Evolutionary conservation across 2,113 vertebrate genomes (phyloP).

Genomic region (Acanthisitta chloris): DNA sequence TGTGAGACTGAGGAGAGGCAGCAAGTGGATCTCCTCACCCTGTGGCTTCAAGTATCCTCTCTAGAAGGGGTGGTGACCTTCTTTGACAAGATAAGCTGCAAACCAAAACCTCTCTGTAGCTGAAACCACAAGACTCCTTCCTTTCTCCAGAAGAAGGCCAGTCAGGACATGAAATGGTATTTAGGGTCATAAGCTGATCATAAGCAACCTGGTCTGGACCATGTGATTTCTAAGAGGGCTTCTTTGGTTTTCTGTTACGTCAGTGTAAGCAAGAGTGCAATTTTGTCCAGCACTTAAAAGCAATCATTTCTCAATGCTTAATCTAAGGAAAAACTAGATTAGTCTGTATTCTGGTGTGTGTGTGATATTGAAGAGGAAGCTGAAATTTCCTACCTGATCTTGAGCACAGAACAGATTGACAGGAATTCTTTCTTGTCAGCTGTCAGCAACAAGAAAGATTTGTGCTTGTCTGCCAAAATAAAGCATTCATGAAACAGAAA

Average conservation of each 20-base stretch:
- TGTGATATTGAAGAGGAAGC: not conserved
- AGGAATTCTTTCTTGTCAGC: not conserved
- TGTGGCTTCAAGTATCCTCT: not conserved
- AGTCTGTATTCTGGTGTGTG: not conserved
- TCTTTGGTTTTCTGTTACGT: not conserved
- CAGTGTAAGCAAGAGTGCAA: not conserved
- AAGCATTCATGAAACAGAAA: not conserved
- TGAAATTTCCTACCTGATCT: not conserved
- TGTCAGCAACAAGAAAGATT: not conserved
- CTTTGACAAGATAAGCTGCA: not conserved
- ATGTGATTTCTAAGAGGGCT: conserved; percentile 48
- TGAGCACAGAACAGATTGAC: not conserved
- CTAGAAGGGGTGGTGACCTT: not conserved
- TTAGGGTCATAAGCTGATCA: conserved; percentile 57
- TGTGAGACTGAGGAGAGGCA: not conserved
- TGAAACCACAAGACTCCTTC: conserved; percentile 16
- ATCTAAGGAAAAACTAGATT: not conserved
- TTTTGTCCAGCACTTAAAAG: not conserved
- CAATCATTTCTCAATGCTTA: not conserved
- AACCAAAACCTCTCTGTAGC: not conserved
- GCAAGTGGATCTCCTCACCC: not conserved
- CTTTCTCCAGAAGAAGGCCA: not conserved
- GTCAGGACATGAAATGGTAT: not conserved
- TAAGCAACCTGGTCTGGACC: conserved; percentile 50
- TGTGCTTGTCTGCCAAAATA: not conserved